phyloP scores from a whole-genome alignment of 2,888 invertebrate genomes.

The Cryptus armator region DNA sequence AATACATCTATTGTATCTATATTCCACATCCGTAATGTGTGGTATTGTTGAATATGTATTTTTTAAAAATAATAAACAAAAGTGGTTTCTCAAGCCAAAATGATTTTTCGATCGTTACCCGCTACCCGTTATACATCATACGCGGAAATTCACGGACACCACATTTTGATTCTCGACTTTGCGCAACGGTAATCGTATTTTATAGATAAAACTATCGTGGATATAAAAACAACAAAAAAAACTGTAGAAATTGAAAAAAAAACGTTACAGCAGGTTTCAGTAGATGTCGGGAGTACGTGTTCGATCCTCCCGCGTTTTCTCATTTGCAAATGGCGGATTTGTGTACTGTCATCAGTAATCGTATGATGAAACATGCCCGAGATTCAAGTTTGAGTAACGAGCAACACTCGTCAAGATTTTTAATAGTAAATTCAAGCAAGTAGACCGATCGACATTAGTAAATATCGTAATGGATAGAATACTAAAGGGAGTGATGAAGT shows the following conservation, averaged over 20 bases:
- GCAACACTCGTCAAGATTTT: background rate
- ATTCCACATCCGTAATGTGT: slow-evolving; percentile 62
- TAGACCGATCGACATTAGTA: background rate
- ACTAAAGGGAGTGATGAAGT: slow-evolving; percentile 95
- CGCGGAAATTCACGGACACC: background rate
- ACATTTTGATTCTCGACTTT: background rate
- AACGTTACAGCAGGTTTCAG: background rate
- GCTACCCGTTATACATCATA: background rate
- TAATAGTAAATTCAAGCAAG: slow-evolving; percentile 9
- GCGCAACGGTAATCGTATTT: background rate
- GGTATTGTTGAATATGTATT: slow-evolving; percentile 69
- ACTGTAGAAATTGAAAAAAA: background rate
- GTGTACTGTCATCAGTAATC: slow-evolving; percentile 71
- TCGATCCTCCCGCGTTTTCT: slow-evolving; percentile 38
- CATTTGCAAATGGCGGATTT: slow-evolving; percentile 71
- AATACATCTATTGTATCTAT: slow-evolving; percentile 59
- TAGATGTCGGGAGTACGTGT: background rate
- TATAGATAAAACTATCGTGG: background rate
- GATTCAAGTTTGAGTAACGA: slow-evolving; percentile 46
- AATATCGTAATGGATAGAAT: slow-evolving; percentile 91
- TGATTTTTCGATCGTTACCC: background rate
- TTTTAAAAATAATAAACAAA: slow-evolving; percentile 60
- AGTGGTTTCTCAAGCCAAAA: slow-evolving; percentile 39
- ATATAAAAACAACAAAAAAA: background rate
- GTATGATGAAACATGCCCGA: slow-evolving; percentile 47